These are phyloP conservation scores for Phlogophora meticulosa DNA, from an alignment of 2,888 invertebrate species.

Conservation along the genomic window DNA sequence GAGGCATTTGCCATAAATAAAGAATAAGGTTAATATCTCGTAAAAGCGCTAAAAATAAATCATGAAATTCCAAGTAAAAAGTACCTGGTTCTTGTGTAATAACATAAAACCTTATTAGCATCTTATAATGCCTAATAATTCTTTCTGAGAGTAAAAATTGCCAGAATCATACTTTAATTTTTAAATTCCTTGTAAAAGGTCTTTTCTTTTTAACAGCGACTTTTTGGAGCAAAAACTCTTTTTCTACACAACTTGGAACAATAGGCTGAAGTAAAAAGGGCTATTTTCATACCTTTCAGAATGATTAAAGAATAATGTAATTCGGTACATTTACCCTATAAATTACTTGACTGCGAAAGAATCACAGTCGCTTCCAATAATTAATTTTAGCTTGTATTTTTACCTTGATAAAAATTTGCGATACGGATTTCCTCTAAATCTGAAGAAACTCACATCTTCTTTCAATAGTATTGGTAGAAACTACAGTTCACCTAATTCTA, in stretches of 20 bases:
- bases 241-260: slow-evolving; percentile 30
- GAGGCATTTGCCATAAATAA: neutral
- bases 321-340: slow-evolving; percentile 10
- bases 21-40: neutral
- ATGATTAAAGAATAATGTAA: slow-evolving; percentile 56
- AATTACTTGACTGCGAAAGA: slow-evolving; percentile 13
- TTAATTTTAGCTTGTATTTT: neutral
- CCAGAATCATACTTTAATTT: slow-evolving; percentile 18
- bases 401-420: neutral
- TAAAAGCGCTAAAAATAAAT: neutral
- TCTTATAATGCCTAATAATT: slow-evolving; percentile 14
- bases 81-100: neutral
- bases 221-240: slow-evolving; percentile 30
- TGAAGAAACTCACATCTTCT: too few relatives aligned
- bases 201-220: slow-evolving; percentile 13
- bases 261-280: slow-evolving; percentile 28
- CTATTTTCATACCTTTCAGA: slow-evolving; percentile 38
- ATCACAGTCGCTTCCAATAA: neutral
- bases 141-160: slow-evolving; percentile 4
- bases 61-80: neutral
- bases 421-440: too few relatives aligned
- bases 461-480: too few relatives aligned
- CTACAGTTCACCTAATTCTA: too few relatives aligned
- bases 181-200: slow-evolving; percentile 18
- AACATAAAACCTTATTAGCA: slow-evolving; percentile 15